phyloP scores from a whole-genome alignment of 2,113 vertebrate species.

The Scomber colias region DNA sequence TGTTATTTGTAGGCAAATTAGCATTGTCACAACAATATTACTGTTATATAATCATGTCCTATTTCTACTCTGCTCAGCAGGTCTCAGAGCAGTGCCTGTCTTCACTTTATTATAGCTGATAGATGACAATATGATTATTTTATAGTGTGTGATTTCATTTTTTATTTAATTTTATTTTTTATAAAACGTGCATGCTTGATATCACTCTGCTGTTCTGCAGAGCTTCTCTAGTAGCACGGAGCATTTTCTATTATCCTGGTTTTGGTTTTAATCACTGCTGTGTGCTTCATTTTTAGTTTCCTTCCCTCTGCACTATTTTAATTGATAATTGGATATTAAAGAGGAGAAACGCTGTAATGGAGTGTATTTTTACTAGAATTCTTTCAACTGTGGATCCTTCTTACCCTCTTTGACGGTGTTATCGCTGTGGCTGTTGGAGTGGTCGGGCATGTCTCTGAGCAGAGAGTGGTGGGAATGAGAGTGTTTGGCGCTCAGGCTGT shows the following conservation, averaged over 20 bases:
- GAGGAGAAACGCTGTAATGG: background rate
- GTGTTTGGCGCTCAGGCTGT: conserved; percentile 93
- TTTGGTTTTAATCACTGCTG: too few relatives aligned
- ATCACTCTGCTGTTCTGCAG: too few relatives aligned
- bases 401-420: conserved; percentile 93
- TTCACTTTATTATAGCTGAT: conserved; percentile 24
- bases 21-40: conserved; percentile 38
- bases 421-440: conserved; percentile 97
- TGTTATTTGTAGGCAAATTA: conserved; percentile 49
- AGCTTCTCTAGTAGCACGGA: too few relatives aligned
- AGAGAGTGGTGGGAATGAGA: conserved; percentile 96
- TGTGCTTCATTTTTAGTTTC: background rate
- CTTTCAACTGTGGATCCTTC: background rate
- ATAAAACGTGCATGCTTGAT: background rate
- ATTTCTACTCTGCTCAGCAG: conserved; percentile 33
- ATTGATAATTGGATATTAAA: background rate
- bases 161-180: background rate
- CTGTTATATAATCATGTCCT: conserved; percentile 54
- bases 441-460: conserved; percentile 92
- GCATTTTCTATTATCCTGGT: too few relatives aligned
- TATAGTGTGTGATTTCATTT: background rate
- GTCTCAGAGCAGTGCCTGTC: conserved; percentile 19
- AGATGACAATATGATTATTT: conserved; percentile 2
- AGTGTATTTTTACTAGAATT: too few relatives aligned
- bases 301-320: background rate